Percentiles rank a stretch among this genome's conserved stretches.
Evolutionary conservation across 2,113 vertebrate species (phyloP).

Genomic region (Hassar affinis): DNA sequence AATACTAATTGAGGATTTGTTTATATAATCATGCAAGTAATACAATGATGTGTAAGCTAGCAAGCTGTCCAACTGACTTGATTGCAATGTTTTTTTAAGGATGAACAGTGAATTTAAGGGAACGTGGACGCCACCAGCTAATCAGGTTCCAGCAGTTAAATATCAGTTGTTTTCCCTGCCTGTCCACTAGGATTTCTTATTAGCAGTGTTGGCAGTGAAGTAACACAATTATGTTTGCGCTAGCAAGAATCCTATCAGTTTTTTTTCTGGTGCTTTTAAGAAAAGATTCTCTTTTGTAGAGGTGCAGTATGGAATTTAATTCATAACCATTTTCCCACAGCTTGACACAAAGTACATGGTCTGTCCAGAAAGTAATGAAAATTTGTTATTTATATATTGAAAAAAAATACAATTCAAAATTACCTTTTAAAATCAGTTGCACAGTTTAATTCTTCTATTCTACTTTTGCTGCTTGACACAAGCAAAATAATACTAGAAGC

Average conservation of each 20-base stretch:
- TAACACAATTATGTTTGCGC: neutral
- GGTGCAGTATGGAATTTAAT: neutral
- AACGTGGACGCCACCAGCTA: neutral
- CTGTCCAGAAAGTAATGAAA: neutral
- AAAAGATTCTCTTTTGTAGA: neutral
- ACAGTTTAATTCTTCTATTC: neutral
- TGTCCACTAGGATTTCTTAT: neutral
- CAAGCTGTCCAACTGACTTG: neutral
- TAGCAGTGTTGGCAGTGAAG: neutral
- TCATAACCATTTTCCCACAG: neutral
- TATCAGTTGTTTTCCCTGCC: neutral
- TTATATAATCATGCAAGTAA: neutral
- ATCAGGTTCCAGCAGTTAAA: neutral
- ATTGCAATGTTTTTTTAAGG: neutral
- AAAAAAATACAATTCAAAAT: no score
- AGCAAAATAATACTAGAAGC: neutral
- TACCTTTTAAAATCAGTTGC: neutral
- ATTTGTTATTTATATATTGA: no score
- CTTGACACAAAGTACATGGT: conserved; percentile 12
- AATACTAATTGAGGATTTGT: conserved; percentile 10
- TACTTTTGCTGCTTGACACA: neutral
- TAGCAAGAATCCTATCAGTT: neutral
- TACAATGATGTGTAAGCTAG: neutral
- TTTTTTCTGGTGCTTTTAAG: neutral
- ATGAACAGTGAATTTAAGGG: neutral